Percentiles rank a stretch among this genome's conserved stretches.
Evolutionary conservation across 1,140 invertebrate genomes (phyloP).

Genomic region (Polypedilum pembai): DNA sequence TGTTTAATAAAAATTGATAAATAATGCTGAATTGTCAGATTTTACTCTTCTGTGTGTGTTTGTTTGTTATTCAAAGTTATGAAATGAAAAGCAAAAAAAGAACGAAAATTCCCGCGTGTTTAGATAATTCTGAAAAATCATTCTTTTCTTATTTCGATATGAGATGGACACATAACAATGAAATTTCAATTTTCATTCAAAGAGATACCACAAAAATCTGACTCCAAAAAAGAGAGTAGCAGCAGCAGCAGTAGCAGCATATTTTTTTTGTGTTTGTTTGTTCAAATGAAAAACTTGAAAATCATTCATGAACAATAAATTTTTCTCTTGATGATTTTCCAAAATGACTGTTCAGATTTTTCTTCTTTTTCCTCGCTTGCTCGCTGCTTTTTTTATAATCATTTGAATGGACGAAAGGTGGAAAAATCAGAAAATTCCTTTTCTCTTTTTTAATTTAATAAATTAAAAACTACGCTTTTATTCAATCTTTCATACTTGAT

Average conservation of each 20-base stretch:
- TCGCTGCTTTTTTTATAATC: no score
- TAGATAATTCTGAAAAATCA: not conserved
- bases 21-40: conserved; percentile 4
- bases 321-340: conserved; percentile 15
- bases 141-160: not conserved
- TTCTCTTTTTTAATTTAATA: no score
- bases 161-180: conserved; percentile 11
- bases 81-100: not conserved
- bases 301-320: conserved; percentile 22
- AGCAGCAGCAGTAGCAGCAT: not conserved
- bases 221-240: not conserved
- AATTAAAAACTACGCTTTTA: no score
- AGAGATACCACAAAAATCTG: not conserved
- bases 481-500: no score
- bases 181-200: not conserved
- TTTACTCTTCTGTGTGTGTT: not conserved
- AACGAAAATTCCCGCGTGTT: conserved; percentile 13
- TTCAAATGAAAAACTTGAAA: conserved; percentile 23
- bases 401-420: conserved; percentile 1
- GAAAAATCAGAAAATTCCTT: not conserved
- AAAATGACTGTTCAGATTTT: conserved; percentile 26
- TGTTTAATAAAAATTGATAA: not conserved
- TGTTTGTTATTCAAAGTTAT: not conserved
- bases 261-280: conserved; percentile 20
- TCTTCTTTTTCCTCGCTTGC: not conserved